Evolutionary conservation across 2,113 vertebrate genomes (phyloP).

Genomic region (Echinops telfairi): DNA sequence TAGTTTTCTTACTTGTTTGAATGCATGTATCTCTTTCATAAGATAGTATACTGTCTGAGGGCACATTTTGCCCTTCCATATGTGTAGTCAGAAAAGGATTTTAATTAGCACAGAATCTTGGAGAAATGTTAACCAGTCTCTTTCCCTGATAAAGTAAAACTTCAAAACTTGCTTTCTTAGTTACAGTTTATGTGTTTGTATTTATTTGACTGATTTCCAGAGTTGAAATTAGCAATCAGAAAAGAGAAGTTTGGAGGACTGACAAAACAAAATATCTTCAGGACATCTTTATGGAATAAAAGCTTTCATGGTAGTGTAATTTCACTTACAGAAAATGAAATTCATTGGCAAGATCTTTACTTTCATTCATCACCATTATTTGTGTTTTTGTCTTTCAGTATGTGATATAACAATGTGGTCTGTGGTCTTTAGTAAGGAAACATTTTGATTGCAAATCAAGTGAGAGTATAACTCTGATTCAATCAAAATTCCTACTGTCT

Average conservation of each 20-base stretch:
- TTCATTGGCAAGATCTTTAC: slow-evolving; percentile 57
- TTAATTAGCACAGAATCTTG: slow-evolving; percentile 49
- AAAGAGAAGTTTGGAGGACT: slow-evolving; percentile 69
- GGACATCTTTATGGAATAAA: slow-evolving; percentile 70
- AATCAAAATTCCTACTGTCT: slow-evolving; percentile 62
- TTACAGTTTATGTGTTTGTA: slow-evolving; percentile 62
- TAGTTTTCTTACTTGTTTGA: neutral
- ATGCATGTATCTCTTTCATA: neutral
- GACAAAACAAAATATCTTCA: slow-evolving; percentile 77
- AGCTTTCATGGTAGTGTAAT: slow-evolving; percentile 63
- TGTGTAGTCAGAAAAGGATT: slow-evolving; percentile 46
- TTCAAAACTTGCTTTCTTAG: slow-evolving; percentile 63
- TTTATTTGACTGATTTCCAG: slow-evolving; percentile 78
- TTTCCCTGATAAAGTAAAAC: slow-evolving; percentile 38
- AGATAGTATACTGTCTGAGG: slow-evolving; percentile 18
- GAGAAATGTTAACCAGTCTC: slow-evolving; percentile 44
- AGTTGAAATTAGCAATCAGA: slow-evolving; percentile 78
- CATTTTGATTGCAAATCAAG: slow-evolving; percentile 78
- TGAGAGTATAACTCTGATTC: slow-evolving; percentile 58
- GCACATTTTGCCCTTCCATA: slow-evolving; percentile 32
- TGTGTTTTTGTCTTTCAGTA: slow-evolving; percentile 68
- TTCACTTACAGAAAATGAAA: slow-evolving; percentile 66
- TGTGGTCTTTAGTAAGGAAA: slow-evolving; percentile 75
- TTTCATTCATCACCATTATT: slow-evolving; percentile 68
- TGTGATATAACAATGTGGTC: slow-evolving; percentile 66